These are phyloP conservation scores for Harpalus rubripes DNA, from an alignment of 2,888 invertebrate genomes.

Conservation along the genomic window DNA sequence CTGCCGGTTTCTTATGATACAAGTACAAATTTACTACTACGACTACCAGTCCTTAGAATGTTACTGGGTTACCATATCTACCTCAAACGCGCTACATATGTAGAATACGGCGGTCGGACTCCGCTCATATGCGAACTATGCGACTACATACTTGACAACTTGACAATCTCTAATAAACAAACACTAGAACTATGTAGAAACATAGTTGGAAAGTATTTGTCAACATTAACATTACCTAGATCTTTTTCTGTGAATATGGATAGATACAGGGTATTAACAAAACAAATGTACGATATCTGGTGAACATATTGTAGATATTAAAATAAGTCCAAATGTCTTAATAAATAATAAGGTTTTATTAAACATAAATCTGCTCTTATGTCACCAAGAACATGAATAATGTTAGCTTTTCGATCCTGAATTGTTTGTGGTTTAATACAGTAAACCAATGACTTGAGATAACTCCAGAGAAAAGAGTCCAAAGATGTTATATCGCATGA, in stretches of 20 bases:
- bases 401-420: too few species aligned
- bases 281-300: neutral
- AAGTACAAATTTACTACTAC: too few species aligned
- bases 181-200: neutral
- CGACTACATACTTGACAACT: neutral
- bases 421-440: too few species aligned
- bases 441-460: too few species aligned
- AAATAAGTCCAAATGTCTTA: too few species aligned
- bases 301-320: too few species aligned
- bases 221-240: neutral
- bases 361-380: too few species aligned
- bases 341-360: too few species aligned
- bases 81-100: neutral
- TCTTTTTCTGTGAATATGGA: neutral
- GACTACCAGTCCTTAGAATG: neutral
- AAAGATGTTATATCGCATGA: too few species aligned
- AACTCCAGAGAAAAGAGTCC: too few species aligned
- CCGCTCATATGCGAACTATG: neutral
- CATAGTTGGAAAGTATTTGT: neutral
- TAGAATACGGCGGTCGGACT: neutral
- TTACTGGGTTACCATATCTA: neutral
- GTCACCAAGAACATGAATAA: too few species aligned
- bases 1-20: neutral
- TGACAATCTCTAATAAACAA: neutral
- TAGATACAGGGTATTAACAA: neutral